phyloP scores from a whole-genome alignment of 2,113 vertebrate species.

The Terrapene triunguis region DNA sequence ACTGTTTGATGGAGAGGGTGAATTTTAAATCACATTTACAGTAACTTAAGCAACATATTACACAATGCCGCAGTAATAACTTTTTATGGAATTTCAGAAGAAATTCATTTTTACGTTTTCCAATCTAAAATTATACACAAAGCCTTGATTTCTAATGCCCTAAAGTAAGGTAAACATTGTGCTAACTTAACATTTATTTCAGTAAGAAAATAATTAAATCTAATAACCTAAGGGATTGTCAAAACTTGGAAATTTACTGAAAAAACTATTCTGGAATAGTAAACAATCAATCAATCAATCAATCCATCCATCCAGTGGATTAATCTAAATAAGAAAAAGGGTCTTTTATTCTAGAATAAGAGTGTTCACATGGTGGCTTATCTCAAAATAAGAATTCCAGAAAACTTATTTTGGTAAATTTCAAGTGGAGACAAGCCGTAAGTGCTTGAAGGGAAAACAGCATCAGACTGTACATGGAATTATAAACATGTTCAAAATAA shows the following conservation, averaged over 20 bases:
- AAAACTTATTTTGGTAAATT: neutral
- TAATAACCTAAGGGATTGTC: neutral
- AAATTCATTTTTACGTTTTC: neutral
- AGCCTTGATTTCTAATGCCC: neutral
- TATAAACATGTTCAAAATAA: neutral
- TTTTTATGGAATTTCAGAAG: neutral
- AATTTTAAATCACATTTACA: neutral
- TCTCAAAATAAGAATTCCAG: slow-evolving; percentile 39
- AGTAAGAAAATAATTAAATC: slow-evolving; percentile 25
- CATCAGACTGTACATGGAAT: slow-evolving; percentile 14
- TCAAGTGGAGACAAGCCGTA: slow-evolving; percentile 36
- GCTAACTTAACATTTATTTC: slow-evolving; percentile 10
- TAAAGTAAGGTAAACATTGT: neutral
- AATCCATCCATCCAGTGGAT: neutral
- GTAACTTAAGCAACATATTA: neutral
- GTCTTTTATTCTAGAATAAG: neutral
- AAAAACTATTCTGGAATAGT: neutral
- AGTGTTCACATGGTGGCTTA: neutral
- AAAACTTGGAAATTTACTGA: neutral
- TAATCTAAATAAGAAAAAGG: slow-evolving; percentile 9
- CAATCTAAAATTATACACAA: neutral
- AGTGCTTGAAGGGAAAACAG: slow-evolving; percentile 58
- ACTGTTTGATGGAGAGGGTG: neutral
- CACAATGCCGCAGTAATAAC: neutral
- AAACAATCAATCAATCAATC: neutral